Percentiles rank a stretch among this genome's conserved stretches.
Evolutionary conservation across 2,797 vertebrate species (phyloP).

Genomic region (Pachyuromys duprasi): DNA sequence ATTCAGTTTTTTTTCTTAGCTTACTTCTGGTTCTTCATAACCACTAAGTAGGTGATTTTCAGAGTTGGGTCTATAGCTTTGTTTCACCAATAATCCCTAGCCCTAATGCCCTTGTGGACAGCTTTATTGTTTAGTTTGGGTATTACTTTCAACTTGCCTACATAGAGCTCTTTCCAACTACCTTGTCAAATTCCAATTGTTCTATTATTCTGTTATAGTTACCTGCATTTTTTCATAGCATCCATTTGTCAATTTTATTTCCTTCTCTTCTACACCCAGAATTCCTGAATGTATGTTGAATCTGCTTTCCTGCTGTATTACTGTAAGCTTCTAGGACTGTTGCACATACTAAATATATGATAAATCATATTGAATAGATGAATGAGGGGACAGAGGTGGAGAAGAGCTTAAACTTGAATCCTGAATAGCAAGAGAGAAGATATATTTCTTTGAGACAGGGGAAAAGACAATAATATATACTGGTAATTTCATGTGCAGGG

Average conservation of each 20-base stretch:
- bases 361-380: background rate
- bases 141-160: background rate
- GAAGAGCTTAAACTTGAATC: slow-evolving; percentile 5
- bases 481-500: background rate
- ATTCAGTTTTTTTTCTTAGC: background rate
- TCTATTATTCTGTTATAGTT: background rate
- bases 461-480: background rate
- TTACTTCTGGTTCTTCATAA: background rate
- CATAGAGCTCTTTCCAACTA: background rate
- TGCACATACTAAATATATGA: background rate
- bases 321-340: background rate
- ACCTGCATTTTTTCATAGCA: background rate
- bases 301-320: background rate
- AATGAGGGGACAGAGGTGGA: background rate
- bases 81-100: background rate
- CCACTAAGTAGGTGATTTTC: background rate
- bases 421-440: background rate
- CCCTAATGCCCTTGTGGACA: background rate
- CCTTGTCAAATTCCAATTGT: background rate
- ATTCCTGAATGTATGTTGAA: background rate
- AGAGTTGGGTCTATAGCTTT: background rate
- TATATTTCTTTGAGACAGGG: background rate
- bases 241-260: slow-evolving; percentile 16
- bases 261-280: background rate
- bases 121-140: background rate